Base-by-base conservation (phyloP, 1,140 invertebrate genomes). In the Eumaeus atala region DNA sequence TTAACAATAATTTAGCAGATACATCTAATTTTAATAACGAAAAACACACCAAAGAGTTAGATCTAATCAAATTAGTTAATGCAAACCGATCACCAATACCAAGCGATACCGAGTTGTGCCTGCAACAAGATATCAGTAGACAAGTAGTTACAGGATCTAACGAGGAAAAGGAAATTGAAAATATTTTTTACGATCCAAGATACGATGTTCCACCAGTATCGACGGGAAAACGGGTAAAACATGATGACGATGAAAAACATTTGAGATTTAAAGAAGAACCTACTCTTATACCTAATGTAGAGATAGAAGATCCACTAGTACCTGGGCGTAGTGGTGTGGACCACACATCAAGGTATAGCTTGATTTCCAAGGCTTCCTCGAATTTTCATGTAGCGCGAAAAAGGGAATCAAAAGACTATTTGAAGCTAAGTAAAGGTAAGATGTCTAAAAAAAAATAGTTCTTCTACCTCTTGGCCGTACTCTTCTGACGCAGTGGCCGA, bases 161-260 rank as follows among this genome's bases (percentile, higher is more conserved):
- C 12, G 67, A 74, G n/a, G 75, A 82, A 60, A 63, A 55, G 17
- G 79, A 80, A 64, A 62, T 80, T 47, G 57, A 64, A 33, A 73
- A 51, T 51, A 70, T 69, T 21, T 18, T 68, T 17, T 83, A 74
- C 51, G 72, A 70, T 8, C 51, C 21, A 44, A 38, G 14, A 55
- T 36, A 38, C 36, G 21, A 11, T 6, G 38, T 36, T 47, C 40
- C 36, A 28, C 16, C 21, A 12, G 18, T 67, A 16, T 47, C 57
- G 35, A 7, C 38, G 2, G 57, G 64, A n/a, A 61, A 56, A 35
- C 0, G 4, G 6, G 58, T 57, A 53, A 42, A 54, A 37, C 49
- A 16, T 18, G 8, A 10, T 12, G 28, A 44, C 12, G 17, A 16
- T 17, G 40, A 44, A 44, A 44, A 16, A 44, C 40, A 44, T 8